These are phyloP conservation scores for Callithrix jacchus DNA, from an alignment of 2,113 vertebrate species.

Conservation along the genomic window DNA sequence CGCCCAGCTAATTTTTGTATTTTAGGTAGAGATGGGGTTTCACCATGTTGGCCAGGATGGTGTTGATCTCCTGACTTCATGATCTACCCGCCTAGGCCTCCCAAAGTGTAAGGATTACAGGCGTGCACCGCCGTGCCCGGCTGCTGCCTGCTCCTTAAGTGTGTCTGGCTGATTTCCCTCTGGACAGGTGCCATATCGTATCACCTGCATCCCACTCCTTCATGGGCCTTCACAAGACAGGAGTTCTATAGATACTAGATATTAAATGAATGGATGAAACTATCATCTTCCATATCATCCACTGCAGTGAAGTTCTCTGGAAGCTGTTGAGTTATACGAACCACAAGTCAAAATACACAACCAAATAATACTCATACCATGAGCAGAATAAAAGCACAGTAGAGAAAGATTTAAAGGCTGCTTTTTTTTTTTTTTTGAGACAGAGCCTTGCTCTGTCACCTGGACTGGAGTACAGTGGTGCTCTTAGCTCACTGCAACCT, in stretches of 20 bases:
- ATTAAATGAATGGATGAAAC: background rate
- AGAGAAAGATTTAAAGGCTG: background rate
- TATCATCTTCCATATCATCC: accelerated
- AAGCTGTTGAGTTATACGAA: accelerated
- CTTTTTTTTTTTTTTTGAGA: no score
- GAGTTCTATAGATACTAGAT: accelerated
- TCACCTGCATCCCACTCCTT: background rate
- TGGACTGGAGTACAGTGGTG: no score
- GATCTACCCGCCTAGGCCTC: no score
- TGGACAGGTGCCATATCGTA: accelerated
- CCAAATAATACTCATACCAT: accelerated
- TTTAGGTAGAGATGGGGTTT: no score
- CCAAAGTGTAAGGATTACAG: no score
- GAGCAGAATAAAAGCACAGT: background rate
- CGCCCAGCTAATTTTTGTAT: no score
- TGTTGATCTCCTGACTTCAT: no score
- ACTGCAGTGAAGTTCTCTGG: background rate
- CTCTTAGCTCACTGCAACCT: no score
- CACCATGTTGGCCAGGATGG: no score
- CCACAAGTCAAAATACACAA: background rate
- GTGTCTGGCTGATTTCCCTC: background rate
- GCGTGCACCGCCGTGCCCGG: no score
- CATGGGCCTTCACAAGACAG: background rate
- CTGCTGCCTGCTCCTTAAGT: no score
- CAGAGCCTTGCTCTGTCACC: no score